phyloP scores from a whole-genome alignment of 1,140 invertebrate genomes.

The Armadillidium nasatum region DNA sequence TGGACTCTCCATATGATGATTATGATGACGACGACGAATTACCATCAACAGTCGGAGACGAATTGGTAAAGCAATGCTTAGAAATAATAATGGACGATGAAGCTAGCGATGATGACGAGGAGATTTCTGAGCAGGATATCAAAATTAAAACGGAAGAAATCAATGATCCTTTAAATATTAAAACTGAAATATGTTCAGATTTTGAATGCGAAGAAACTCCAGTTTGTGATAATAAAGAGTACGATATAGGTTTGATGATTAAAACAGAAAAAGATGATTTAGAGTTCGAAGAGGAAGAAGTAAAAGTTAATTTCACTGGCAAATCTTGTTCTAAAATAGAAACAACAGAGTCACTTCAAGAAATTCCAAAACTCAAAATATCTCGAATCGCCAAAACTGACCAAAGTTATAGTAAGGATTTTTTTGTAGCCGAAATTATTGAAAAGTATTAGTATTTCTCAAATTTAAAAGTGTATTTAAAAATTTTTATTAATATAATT shows the following conservation, averaged over 20 bases:
- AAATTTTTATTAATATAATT: too few relatives aligned
- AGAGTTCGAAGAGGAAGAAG: not conserved
- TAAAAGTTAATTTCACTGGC: too few relatives aligned
- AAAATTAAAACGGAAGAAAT: not conserved
- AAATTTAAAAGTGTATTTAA: too few relatives aligned
- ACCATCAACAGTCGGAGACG: not conserved
- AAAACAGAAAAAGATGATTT: slow-evolving; percentile 12
- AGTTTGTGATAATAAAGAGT: not conserved
- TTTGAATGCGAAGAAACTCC: not conserved
- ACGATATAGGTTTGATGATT: not conserved
- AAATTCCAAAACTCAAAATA: slow-evolving; percentile 3
- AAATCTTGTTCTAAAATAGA: not conserved
- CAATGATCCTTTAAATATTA: not conserved
- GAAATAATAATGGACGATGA: slow-evolving; percentile 26
- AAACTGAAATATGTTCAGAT: not conserved
- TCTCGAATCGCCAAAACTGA: not conserved
- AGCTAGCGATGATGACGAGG: not conserved
- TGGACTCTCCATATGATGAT: too few relatives aligned
- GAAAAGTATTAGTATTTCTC: not conserved
- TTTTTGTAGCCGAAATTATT: slow-evolving; percentile 3
- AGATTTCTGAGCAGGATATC: not conserved
- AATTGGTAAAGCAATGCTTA: slow-evolving; percentile 24
- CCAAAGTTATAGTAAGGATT: not conserved
- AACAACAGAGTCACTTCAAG: not conserved
- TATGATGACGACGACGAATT: not conserved